Conservation (phyloP, 1,140 invertebrate genomes). For the Coelopa frigida region DNA sequence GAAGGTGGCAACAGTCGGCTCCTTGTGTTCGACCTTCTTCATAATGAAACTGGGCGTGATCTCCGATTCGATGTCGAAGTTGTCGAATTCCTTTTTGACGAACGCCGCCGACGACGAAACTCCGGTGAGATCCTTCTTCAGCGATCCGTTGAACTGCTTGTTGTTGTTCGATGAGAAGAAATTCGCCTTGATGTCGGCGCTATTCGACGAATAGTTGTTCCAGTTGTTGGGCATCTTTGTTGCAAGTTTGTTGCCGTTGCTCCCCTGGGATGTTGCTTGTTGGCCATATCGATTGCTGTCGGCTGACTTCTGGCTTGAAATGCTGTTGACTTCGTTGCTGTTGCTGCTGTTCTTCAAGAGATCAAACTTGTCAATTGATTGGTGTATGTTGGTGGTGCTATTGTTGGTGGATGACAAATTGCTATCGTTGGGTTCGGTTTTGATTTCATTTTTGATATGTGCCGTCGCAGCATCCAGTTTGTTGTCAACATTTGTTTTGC, state of each 20-base stretch:
- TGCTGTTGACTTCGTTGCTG: conserved; percentile 11
- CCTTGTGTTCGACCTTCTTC: conserved; percentile 39
- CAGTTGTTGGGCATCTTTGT: too few relatives aligned
- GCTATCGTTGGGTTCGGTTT: conserved; percentile 24
- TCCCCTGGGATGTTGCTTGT: conserved; percentile 17
- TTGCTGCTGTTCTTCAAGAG: conserved; percentile 30
- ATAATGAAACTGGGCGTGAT: conserved; percentile 39
- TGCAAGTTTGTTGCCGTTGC: conserved; percentile 9
- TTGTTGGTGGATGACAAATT: not conserved
- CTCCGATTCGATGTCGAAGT: conserved; percentile 43
- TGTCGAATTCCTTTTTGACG: conserved; percentile 39
- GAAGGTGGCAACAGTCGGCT: not conserved
- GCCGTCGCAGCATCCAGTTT: not conserved
- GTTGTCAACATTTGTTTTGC: conserved; percentile 22
- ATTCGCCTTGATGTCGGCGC: not conserved
- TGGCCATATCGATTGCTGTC: conserved; percentile 20
- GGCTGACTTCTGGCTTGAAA: too few relatives aligned
- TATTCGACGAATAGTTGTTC: not conserved
- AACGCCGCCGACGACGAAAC: conserved; percentile 11
- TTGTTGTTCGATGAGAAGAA: conserved; percentile 5
- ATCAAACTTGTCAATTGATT: conserved; percentile 29
- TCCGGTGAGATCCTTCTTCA: conserved; percentile 21
- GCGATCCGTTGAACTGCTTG: conserved; percentile 17
- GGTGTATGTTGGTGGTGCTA: not conserved
- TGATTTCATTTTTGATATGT: conserved; percentile 33